These are phyloP conservation scores for Malurus cyaneus DNA, from an alignment of 2,113 vertebrate species.

Conservation along the genomic window DNA sequence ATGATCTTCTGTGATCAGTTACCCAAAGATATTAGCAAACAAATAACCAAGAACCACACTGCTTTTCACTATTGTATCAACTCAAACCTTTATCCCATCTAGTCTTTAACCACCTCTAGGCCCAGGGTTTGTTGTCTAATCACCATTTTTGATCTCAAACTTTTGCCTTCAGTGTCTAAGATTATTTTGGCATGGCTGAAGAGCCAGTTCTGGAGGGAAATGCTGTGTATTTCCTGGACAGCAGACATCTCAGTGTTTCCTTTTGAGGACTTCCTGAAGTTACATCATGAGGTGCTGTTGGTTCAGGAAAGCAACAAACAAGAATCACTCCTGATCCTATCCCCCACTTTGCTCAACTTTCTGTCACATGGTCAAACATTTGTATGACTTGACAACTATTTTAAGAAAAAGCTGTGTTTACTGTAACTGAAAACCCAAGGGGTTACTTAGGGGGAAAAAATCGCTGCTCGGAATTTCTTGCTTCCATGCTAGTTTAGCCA, in stretches of 20 bases:
- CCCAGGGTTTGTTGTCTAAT: not conserved
- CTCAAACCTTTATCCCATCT: not conserved
- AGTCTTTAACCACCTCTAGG: not conserved
- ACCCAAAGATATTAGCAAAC: not conserved
- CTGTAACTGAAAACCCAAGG: conserved; percentile 15
- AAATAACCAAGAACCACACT: not conserved
- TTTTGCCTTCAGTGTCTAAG: not conserved
- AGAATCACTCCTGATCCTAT: not conserved
- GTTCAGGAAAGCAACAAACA: not conserved
- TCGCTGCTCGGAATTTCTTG: not conserved
- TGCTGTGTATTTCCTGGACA: not conserved
- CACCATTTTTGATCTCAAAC: not conserved
- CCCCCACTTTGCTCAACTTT: not conserved
- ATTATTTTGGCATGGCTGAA: not conserved
- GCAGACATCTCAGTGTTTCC: not conserved
- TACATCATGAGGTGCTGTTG: not conserved
- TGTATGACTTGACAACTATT: not conserved
- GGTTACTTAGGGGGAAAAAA: not conserved
- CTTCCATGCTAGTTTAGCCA: conserved; percentile 30
- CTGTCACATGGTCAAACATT: not conserved
- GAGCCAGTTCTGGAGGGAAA: not conserved
- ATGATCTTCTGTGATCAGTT: not conserved
- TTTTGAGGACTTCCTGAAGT: not conserved
- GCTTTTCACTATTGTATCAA: not conserved
- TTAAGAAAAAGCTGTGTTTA: conserved; percentile 14